These are phyloP conservation scores for Acromyrmex charruanus DNA, from an alignment of 1,140 invertebrate species.

Conservation along the genomic window DNA sequence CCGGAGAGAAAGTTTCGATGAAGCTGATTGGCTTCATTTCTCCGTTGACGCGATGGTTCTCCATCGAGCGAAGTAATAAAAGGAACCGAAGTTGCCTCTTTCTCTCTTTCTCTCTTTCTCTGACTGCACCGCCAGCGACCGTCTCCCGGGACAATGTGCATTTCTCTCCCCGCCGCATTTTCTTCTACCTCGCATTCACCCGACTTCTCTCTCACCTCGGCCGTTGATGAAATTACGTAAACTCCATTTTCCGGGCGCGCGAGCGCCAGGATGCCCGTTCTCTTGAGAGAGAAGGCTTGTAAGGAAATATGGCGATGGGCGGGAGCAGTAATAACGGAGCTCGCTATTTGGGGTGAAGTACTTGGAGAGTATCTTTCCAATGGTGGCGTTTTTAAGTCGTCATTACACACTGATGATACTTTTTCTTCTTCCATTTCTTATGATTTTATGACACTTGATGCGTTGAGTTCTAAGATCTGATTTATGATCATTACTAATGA, in stretches of 20 bases:
- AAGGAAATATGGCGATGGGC: constrained; percentile 60
- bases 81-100: constrained; percentile 47
- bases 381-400: constrained; percentile 35
- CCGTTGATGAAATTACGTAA: constrained; percentile 63
- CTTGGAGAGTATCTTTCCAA: not conserved
- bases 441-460: constrained; percentile 14
- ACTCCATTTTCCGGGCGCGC: constrained; percentile 55
- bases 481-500: not conserved
- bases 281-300: constrained; percentile 42
- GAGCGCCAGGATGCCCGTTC: constrained; percentile 25
- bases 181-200: not conserved
- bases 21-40: constrained; percentile 58
- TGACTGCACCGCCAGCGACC: constrained; percentile 2
- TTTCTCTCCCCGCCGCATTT: constrained; percentile 29
- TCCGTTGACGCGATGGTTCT: constrained; percentile 31
- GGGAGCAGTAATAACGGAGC: constrained; percentile 51
- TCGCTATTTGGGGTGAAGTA: constrained; percentile 44
- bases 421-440: constrained; percentile 22
- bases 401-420: not conserved
- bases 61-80: constrained; percentile 57
- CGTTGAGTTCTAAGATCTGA: not conserved
- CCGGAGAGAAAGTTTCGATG: constrained; percentile 68
- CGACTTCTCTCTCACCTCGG: not conserved
- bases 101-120: constrained; percentile 23
- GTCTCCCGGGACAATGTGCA: constrained; percentile 50